Base-by-base conservation (phyloP, 1,140 invertebrate species). In the Wasmannia auropunctata region DNA sequence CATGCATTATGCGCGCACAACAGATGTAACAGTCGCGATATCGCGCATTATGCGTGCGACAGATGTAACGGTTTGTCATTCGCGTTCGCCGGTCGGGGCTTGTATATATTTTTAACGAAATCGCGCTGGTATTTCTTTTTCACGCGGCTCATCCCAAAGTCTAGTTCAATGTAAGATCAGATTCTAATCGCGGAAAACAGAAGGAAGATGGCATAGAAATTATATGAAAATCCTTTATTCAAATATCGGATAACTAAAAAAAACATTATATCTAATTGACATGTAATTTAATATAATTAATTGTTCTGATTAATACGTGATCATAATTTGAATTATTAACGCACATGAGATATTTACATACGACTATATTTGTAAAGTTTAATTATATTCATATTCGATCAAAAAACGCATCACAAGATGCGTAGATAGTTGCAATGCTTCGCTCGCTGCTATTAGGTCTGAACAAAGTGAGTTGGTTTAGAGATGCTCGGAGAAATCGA, bases 1-100 rank as follows among this genome's bases (percentile, higher is more conserved):
- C 87, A 92, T 92, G 90, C 80, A 93, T 93, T 92, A 93, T 93
- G 92, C 91, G 91, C 84, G 80, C 67, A 72, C 87, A 87, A 93
- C 92, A 77, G 81, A 90, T 63, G 86, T 83, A 83, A 83, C 79
- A 46, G 67, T 72, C 86, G 79, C 86, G 91, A 93, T 91, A 92
- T 89, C 75, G 76, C 79, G 86, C 87, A 91, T 92, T 92, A 92
- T 91, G 87, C 90, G 86, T 86, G 87, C 87, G 89, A 91, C 93
- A 93, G 92, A 93, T 93, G 93, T 91, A 87, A 74, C 89, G 79
- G 87, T 85, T 87, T 87, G 91, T 88, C 80, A 87, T 63, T 60
- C 49, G 60, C 25, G 40, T 69, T 74, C 75, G 58, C 87, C 46
- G 75, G 22, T n/a, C 69, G 75, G 67, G 56, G 80, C 86, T 89